These are phyloP conservation scores for Neosilurus mollespiculum DNA, from an alignment of 2,797 vertebrate species.

Conservation along the genomic window DNA sequence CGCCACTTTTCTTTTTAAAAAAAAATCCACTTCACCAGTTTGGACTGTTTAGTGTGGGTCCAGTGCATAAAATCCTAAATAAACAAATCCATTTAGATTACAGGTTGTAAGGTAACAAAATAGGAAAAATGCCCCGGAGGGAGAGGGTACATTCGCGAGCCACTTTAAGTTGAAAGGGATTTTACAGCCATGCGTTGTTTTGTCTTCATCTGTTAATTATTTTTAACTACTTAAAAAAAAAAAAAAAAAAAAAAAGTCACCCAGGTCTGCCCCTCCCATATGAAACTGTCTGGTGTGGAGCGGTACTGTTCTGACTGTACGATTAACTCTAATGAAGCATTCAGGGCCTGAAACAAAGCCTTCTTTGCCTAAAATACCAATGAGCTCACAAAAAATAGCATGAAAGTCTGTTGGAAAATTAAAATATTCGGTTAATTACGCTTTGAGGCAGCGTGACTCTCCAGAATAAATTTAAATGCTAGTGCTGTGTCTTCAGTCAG, in stretches of 20 bases:
- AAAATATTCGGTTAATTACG: constrained; percentile 13
- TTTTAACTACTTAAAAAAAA: not conserved
- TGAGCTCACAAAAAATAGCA: not conserved
- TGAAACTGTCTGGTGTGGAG: not conserved
- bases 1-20: too few species aligned
- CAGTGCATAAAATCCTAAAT: too few species aligned
- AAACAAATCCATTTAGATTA: too few species aligned
- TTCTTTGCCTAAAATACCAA: not conserved
- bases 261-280: not conserved
- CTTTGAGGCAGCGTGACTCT: constrained; percentile 22
- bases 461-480: constrained; percentile 22
- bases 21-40: too few species aligned
- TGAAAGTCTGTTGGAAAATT: not conserved
- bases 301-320: not conserved
- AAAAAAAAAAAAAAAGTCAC: not conserved
- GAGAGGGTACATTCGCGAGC: too few species aligned
- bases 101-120: too few species aligned
- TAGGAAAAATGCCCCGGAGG: too few species aligned
- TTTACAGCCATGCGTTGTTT: not conserved
- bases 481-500: not conserved
- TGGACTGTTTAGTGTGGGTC: too few species aligned
- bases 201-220: not conserved
- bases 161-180: not conserved
- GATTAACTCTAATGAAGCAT: not conserved
- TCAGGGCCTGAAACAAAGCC: constrained; percentile 6